Evolutionary conservation across 2,797 vertebrate species (phyloP), one percentile per base, ranked within the genome.

Genomic region (Pyrocephalus nanus): DNA sequence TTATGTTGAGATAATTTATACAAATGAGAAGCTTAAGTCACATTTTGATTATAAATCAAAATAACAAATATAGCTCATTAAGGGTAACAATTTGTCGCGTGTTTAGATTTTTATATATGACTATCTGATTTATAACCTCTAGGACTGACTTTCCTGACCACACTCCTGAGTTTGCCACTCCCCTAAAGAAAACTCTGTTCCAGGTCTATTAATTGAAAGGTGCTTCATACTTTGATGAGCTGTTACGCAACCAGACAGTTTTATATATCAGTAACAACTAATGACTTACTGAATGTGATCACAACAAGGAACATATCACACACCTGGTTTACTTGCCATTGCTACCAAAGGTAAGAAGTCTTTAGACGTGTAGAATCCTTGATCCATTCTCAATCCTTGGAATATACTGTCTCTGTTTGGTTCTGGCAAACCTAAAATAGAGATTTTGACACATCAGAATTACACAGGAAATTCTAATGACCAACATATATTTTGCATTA

Each of bases 331-430:
- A 97, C 99, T 99, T 96, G 98, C 98, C 97, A 98, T 98, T 69
- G 99, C 98, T 88, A 99, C 98, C 86, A 99, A 97, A 62, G 99
- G 99, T 71, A 99, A 96, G 90, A 99, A 99, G 95, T 99, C 99
- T 98, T 99, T 99, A 40, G 99, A 99, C 17, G 99, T 99, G 90
- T 98, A 99, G 97, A 99, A 99, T 21, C 99, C 99, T 85, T 99
- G 98, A 70, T 98, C 97, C 82, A 95, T 96, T 30, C 95, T 98
- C 92, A 99, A 96, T 92, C 96, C 98, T 93, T 98, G 91, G 94
- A 99, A 99, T 87, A 99, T 97, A 57, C 71, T 50, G 88, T 99
- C 98, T 97, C 97, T 98, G 85, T 99, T 99, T 81, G 99, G 98
- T 92, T 99, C 98, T 67, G 99, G 99, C 42, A 99, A 98, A 98